Conservation (phyloP, 1,140 invertebrate species). For the Odontomachus brunneus region DNA sequence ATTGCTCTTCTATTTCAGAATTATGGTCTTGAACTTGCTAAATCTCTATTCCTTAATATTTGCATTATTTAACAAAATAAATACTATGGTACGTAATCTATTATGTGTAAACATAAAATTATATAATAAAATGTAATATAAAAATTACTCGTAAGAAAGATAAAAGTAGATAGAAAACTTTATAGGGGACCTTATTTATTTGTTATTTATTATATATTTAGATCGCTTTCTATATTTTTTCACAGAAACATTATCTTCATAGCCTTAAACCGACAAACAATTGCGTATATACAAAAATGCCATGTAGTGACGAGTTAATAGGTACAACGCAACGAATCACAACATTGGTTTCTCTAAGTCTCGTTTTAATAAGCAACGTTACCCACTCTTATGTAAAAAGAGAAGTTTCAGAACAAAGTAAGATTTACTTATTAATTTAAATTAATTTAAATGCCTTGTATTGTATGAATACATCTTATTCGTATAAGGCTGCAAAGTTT, state of each 20-base stretch:
- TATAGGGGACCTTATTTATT: too few relatives aligned
- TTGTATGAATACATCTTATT: neutral
- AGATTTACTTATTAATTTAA: neutral
- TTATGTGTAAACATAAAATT: constrained; percentile 42
- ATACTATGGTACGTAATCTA: constrained; percentile 89
- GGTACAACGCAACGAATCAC: constrained; percentile 60
- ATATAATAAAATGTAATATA: neutral
- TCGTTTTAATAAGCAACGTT: constrained; percentile 76
- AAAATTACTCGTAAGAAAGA: neutral
- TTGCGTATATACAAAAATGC: constrained; percentile 58
- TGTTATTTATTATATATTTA: too few relatives aligned
- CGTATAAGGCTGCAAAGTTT: neutral
- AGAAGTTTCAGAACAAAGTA: constrained; percentile 47
- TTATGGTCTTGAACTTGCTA: constrained; percentile 97
- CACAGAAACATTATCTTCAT: constrained; percentile 83
- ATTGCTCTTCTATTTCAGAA: constrained; percentile 86
- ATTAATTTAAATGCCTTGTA: neutral
- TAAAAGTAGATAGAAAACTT: too few relatives aligned
- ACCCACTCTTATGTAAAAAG: constrained; percentile 48
- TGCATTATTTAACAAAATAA: constrained; percentile 96
- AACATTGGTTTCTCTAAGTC: constrained; percentile 76
- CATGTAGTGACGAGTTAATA: constrained; percentile 63
- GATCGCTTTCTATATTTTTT: constrained; percentile 10
- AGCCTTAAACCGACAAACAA: constrained; percentile 82
- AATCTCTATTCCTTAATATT: constrained; percentile 98